Percentiles rank a stretch among this genome's conserved stretches.
Evolutionary conservation across 2,888 invertebrate species (phyloP).

Genomic region (Pandemis heparana): DNA sequence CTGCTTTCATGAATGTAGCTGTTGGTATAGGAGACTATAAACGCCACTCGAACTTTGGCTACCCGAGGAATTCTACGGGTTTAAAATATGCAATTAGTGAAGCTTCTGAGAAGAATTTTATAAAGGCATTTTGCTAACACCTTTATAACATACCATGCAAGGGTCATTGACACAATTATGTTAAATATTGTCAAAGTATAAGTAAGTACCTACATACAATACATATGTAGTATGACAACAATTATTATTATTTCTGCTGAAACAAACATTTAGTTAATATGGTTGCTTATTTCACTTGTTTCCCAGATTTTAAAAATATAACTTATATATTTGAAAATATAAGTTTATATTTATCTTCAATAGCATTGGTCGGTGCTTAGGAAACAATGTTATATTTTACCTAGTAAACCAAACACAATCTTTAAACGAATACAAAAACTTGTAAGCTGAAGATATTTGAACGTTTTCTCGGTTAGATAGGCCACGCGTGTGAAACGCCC

Average conservation of each 20-base stretch:
- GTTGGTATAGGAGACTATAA: background rate
- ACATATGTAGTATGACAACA: too few relatives aligned
- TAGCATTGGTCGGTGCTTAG: background rate
- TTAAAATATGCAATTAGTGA: constrained; percentile 1
- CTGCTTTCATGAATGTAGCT: constrained; percentile 3
- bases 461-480: constrained; percentile 15
- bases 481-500: constrained; percentile 34
- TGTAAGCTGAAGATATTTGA: constrained; percentile 21
- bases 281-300: too few relatives aligned
- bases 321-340: too few relatives aligned
- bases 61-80: background rate
- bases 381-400: background rate
- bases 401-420: constrained; percentile 11
- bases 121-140: background rate
- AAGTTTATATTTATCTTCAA: background rate
- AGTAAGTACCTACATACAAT: too few relatives aligned
- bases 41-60: background rate
- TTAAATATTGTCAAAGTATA: too few relatives aligned
- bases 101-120: background rate
- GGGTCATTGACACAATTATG: too few relatives aligned
- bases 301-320: too few relatives aligned
- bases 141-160: background rate
- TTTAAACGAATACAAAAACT: constrained; percentile 10
- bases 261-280: too few relatives aligned
- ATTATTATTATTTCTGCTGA: too few relatives aligned